A percentile compares a stretch with the other conserved stretches of the same genome.
Evolutionary conservation across 1,140 invertebrate genomes (phyloP).

Genomic region (Oscheius sp.): DNA sequence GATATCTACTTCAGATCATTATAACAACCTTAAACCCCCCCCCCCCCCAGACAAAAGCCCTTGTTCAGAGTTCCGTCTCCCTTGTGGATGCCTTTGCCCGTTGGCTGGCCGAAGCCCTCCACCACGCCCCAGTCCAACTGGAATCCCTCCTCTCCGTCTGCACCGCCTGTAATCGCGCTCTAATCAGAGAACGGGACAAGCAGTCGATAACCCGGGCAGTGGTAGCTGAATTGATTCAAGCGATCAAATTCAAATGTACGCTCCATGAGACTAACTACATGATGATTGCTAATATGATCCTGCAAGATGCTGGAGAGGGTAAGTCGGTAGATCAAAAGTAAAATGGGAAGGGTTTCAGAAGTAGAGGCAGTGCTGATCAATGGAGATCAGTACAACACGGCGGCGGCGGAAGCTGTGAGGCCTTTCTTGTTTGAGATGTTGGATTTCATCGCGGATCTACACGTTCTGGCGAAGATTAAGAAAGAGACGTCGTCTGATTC

Average conservation of each 20-base stretch:
- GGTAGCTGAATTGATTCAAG: conserved; percentile 88
- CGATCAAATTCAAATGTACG: conserved; percentile 86
- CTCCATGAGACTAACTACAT: conserved; percentile 91
- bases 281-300: conserved; percentile 76
- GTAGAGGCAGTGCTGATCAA: conserved; percentile 25
- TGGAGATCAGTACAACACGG: conserved; percentile 69
- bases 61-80: conserved; percentile 67
- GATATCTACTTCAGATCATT: neutral
- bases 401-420: conserved; percentile 85
- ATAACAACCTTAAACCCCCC: conserved; percentile 7
- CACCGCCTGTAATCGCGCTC: conserved; percentile 80
- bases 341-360: conserved; percentile 2
- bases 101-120: conserved; percentile 82
- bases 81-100: conserved; percentile 89
- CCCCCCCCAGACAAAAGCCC: neutral
- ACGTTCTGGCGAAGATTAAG: conserved; percentile 92
- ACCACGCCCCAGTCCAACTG: conserved; percentile 81
- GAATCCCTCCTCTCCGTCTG: conserved; percentile 82
- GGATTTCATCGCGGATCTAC: conserved; percentile 92
- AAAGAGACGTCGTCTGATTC: conserved; percentile 70
- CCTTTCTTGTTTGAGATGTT: conserved; percentile 87
- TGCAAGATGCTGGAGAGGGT: conserved; percentile 70
- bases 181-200: conserved; percentile 87
- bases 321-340: neutral
- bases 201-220: conserved; percentile 81